A percentile compares a stretch with the other conserved stretches of the same genome.
Conservation (phyloP, 2,113 vertebrate genomes). For the Colossoma macropomum region DNA sequence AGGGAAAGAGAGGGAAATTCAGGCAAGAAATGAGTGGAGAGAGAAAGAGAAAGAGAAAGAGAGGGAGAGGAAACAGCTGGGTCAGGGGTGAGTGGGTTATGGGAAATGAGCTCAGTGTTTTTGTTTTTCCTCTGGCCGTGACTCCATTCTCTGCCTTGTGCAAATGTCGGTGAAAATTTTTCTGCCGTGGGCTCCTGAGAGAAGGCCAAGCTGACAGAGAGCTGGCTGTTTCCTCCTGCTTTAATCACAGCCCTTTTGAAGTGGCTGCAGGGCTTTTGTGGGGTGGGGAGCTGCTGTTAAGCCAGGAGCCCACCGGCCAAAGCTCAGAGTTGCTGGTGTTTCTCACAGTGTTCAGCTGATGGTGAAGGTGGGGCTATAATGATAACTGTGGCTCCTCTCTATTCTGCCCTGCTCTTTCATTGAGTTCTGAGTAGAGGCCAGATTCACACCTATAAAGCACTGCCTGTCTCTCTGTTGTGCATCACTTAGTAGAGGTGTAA, state of each 20-base stretch:
- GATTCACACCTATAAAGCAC: conserved; percentile 8
- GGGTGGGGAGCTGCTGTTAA: background rate
- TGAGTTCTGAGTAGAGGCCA: conserved; percentile 10
- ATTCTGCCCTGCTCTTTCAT: conserved; percentile 28
- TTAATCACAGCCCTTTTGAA: conserved; percentile 17
- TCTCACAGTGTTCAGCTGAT: background rate
- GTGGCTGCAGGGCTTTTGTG: conserved; percentile 8
- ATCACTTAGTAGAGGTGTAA: background rate
- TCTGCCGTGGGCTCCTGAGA: background rate
- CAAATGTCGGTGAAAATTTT: conserved; percentile 1
- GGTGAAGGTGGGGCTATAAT: conserved; percentile 29
- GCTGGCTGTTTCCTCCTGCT: background rate
- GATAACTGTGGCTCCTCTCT: conserved; percentile 37
- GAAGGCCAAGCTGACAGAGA: background rate
- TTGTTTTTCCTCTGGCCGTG: conserved; percentile 16
- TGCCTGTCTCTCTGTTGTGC: conserved; percentile 25
- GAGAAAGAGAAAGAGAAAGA: conserved; percentile 14
- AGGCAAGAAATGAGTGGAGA: conserved; percentile 3
- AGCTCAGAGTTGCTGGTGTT: background rate
- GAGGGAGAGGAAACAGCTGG: conserved; percentile 44
- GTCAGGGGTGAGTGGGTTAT: conserved; percentile 43
- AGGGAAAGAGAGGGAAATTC: background rate
- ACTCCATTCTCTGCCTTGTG: background rate
- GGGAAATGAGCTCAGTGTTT: conserved; percentile 53
- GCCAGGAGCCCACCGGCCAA: background rate